phyloP scores from a whole-genome alignment of 2,888 invertebrate species.

The Harpagoxenus sublaevis region DNA sequence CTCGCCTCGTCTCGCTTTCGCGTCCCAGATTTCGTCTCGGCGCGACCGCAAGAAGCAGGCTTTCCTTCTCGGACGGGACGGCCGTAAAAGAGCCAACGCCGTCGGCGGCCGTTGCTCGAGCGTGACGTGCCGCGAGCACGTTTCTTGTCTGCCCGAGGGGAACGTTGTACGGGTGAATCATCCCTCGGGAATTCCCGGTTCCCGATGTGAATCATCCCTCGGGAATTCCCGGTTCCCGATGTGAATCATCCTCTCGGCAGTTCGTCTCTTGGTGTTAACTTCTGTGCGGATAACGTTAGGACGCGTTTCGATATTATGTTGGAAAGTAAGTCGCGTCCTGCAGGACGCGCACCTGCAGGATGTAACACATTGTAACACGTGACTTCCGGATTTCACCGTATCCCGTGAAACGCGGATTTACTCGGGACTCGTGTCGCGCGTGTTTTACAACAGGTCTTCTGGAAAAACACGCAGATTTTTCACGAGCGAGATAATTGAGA shows the following conservation, averaged over 20 bases:
- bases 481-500: neutral
- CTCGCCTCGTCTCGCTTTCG: neutral
- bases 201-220: neutral
- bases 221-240: neutral
- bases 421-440: neutral
- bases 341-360: neutral
- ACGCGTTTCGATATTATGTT: too few relatives aligned
- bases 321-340: too few relatives aligned
- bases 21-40: conserved; percentile 12
- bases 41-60: conserved; percentile 54
- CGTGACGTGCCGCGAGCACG: neutral
- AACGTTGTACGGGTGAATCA: neutral
- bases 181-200: neutral
- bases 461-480: neutral
- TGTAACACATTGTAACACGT: too few relatives aligned
- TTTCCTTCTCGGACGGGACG: conserved; percentile 36
- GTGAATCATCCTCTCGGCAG: neutral
- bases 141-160: neutral
- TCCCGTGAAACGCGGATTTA: neutral
- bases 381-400: too few relatives aligned
- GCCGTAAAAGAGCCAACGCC: neutral
- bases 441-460: conserved; percentile 5
- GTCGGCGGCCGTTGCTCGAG: neutral
- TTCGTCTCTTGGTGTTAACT: neutral
- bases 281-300: neutral